Conservation (phyloP, 2,797 vertebrate genomes). For the Diceros bicornis region DNA sequence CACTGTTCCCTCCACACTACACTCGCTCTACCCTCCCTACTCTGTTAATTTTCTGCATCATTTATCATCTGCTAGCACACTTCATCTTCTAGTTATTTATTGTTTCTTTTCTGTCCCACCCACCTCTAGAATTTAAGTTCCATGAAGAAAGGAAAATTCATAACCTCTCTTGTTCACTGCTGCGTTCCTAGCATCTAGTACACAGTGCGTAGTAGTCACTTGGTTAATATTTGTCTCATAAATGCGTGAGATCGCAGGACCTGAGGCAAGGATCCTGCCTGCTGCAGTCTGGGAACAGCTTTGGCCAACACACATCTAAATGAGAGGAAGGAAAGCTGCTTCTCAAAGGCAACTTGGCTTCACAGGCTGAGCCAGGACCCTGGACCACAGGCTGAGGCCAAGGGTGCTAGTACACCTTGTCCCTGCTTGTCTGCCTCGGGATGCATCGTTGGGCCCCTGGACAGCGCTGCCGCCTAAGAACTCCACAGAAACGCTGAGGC, state of each 20-base stretch:
- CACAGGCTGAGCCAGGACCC: neutral
- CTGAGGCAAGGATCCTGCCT: neutral
- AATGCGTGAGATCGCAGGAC: neutral
- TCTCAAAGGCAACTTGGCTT: neutral
- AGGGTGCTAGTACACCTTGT: neutral
- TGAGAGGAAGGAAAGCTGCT: neutral
- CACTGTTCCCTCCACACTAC: neutral
- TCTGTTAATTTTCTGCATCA: neutral
- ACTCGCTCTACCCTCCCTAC: too few species aligned
- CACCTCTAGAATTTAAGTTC: neutral
- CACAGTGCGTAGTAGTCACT: neutral
- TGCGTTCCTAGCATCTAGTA: neutral
- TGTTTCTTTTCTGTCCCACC: neutral
- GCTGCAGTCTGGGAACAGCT: neutral
- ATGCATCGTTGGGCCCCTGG: neutral
- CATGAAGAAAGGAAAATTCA: neutral
- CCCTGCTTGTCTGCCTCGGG: neutral
- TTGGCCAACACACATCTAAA: neutral
- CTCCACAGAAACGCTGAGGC: neutral
- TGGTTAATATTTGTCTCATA: neutral
- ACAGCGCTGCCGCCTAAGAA: neutral
- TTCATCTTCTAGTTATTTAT: neutral
- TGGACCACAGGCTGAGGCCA: neutral
- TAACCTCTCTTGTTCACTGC: neutral
- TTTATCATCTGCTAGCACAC: neutral